phyloP scores from a whole-genome alignment of 2,888 invertebrate genomes.

The Plebejus melissa region DNA sequence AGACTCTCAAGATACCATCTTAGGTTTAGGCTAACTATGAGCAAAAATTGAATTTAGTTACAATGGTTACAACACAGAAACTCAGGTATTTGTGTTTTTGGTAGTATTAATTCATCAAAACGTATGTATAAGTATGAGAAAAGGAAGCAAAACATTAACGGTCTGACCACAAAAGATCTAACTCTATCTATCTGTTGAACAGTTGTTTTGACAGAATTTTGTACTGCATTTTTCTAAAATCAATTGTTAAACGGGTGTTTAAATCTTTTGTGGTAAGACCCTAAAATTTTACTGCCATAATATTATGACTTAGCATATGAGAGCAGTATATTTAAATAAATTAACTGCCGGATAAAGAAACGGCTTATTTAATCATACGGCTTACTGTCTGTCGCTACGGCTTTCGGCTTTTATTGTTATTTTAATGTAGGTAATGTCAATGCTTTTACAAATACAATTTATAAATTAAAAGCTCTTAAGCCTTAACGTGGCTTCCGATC shows the following conservation, averaged over 20 bases:
- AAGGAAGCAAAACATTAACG: neutral
- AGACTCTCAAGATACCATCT: too few species aligned
- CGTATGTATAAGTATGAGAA: neutral
- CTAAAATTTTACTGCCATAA: neutral
- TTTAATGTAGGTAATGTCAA: neutral
- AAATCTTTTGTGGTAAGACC: too few species aligned
- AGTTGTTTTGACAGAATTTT: too few species aligned
- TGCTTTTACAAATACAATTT: neutral
- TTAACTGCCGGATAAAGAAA: neutral
- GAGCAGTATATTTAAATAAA: neutral
- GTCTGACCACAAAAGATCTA: too few species aligned
- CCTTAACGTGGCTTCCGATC: too few species aligned
- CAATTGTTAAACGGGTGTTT: too few species aligned
- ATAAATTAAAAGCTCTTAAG: neutral
- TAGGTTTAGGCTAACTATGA: too few species aligned
- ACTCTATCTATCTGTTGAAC: too few species aligned
- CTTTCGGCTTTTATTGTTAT: neutral
- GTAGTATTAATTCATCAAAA: neutral
- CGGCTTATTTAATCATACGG: neutral
- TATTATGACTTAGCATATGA: neutral
- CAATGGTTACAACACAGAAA: too few species aligned
- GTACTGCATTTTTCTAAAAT: too few species aligned
- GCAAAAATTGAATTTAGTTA: too few species aligned
- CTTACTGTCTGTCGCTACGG: neutral
- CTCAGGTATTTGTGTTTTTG: too few species aligned